Evolutionary conservation across 2,113 vertebrate genomes (phyloP).

Genomic region (Acrocephalus kingi): DNA sequence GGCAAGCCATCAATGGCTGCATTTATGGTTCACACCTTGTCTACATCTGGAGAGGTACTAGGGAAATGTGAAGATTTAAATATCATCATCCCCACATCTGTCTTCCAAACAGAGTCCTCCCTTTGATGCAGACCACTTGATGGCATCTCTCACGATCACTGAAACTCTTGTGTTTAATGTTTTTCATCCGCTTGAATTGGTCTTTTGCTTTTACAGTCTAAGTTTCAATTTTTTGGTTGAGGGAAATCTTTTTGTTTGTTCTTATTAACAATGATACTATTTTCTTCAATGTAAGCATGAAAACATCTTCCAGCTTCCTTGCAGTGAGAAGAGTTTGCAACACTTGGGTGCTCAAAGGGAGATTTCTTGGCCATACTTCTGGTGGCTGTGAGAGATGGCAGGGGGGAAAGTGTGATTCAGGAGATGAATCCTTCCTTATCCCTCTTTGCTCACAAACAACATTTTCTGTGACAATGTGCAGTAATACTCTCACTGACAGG

Average conservation of each 20-base stretch:
- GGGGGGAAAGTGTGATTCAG: accelerated
- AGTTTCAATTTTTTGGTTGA: neutral
- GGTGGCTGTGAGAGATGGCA: neutral
- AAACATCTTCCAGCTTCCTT: neutral
- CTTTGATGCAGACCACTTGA: neutral
- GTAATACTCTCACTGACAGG: neutral
- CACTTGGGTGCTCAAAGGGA: accelerated
- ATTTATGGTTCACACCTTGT: neutral
- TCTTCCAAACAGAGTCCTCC: neutral
- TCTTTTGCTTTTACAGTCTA: neutral
- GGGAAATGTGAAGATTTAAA: neutral
- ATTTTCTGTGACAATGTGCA: neutral
- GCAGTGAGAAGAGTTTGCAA: neutral
- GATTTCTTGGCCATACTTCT: neutral
- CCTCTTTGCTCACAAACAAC: neutral
- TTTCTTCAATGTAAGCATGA: neutral
- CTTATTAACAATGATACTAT: neutral
- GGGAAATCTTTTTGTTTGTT: neutral
- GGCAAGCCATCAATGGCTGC: neutral
- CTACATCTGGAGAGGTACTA: neutral
- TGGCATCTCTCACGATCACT: neutral
- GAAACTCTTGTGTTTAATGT: neutral
- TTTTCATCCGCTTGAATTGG: neutral
- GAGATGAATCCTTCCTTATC: neutral
- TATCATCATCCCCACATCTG: neutral